Conservation (phyloP, 2,113 vertebrate genomes). For the Ivindomyrus marchei region DNA sequence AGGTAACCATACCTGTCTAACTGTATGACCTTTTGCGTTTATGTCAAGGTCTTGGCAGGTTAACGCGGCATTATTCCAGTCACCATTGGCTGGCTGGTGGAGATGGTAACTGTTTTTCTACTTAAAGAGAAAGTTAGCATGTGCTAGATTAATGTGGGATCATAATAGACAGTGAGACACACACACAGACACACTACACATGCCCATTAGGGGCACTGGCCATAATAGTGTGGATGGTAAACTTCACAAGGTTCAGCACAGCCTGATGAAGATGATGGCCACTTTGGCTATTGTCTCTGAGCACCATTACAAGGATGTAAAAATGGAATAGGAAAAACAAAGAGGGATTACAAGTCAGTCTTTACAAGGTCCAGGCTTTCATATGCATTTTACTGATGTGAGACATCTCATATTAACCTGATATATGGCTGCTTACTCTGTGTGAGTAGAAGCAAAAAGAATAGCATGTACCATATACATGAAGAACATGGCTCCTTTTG, state of each 20-base stretch:
- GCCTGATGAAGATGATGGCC: conserved; percentile 22
- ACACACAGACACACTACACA: neutral
- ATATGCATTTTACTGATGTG: conserved; percentile 38
- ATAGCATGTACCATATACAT: neutral
- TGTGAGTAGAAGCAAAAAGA: neutral
- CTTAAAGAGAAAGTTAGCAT: neutral
- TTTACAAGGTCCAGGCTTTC: conserved; percentile 44
- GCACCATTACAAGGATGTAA: conserved; percentile 25
- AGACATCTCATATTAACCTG: conserved; percentile 38
- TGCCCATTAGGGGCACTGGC: neutral
- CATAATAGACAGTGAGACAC: neutral
- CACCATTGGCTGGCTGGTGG: neutral
- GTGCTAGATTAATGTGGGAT: neutral
- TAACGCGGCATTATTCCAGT: neutral
- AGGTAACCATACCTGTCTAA: neutral
- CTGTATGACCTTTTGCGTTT: neutral
- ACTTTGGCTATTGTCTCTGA: conserved; percentile 41
- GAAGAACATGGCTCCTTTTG: neutral
- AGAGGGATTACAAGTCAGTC: conserved; percentile 37
- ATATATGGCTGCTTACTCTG: conserved; percentile 30
- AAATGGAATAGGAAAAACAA: conserved; percentile 19
- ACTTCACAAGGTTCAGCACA: neutral
- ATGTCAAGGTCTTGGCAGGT: neutral
- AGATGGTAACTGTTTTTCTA: neutral
- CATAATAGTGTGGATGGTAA: neutral